phyloP scores from a whole-genome alignment of 2,113 vertebrate species.

The Lepisosteus oculatus region DNA sequence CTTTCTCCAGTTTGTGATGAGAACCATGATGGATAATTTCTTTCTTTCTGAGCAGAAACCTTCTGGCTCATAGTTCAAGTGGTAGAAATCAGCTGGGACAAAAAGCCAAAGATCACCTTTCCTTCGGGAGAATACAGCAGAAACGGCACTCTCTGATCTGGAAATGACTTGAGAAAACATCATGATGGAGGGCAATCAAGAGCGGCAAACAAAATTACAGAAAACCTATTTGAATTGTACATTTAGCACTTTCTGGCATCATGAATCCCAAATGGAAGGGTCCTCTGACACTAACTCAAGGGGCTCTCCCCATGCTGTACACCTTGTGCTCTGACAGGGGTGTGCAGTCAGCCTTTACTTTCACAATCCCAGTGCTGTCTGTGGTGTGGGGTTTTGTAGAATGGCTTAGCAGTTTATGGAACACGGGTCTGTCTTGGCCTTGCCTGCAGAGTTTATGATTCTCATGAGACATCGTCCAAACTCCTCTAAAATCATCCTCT shows the following conservation, averaged over 20 bases:
- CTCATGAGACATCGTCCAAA: slow-evolving; percentile 96
- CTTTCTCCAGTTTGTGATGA: no score
- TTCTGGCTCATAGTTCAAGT: background rate
- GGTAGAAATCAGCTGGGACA: slow-evolving; percentile 12
- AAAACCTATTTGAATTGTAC: slow-evolving; percentile 31
- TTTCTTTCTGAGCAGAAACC: no score
- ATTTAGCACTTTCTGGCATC: slow-evolving; percentile 30
- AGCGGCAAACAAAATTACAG: slow-evolving; percentile 22
- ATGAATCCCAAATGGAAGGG: slow-evolving; percentile 55
- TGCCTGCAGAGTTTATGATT: slow-evolving; percentile 92
- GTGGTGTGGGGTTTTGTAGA: slow-evolving; percentile 23
- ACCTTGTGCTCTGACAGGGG: background rate
- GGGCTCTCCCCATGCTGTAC: background rate
- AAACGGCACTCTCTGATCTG: background rate
- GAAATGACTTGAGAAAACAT: background rate
- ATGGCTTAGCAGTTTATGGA: slow-evolving; percentile 83
- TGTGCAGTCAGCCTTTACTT: background rate
- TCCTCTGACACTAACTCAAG: slow-evolving; percentile 15
- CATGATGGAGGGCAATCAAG: slow-evolving; percentile 31
- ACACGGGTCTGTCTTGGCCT: slow-evolving; percentile 88
- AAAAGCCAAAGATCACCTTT: slow-evolving; percentile 13
- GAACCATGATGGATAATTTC: no score
- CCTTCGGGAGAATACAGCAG: background rate
- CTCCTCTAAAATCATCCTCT: slow-evolving; percentile 92
- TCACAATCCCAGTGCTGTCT: background rate